phyloP scores from a whole-genome alignment of 2,113 vertebrate species.

The Perccottus glenii region DNA sequence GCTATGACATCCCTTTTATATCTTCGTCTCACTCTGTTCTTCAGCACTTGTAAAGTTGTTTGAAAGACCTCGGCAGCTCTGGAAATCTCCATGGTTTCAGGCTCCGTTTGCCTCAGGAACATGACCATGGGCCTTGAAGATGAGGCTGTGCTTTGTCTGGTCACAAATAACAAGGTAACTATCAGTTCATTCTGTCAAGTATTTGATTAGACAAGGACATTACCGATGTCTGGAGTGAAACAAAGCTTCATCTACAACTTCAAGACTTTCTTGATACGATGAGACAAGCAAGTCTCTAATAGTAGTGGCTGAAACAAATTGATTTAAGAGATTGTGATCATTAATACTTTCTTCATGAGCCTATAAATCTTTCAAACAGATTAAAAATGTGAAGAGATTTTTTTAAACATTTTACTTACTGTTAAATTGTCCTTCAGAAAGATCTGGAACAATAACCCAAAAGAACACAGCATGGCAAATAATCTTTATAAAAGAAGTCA shows the following conservation, averaged over 20 bases:
- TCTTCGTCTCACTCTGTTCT: constrained; percentile 58
- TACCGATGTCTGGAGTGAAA: constrained; percentile 70
- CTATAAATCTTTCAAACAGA: background rate
- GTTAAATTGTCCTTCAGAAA: constrained; percentile 35
- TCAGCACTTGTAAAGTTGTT: constrained; percentile 73
- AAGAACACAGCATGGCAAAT: constrained; percentile 11
- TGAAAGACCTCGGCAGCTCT: constrained; percentile 86
- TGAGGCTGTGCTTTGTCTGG: constrained; percentile 39
- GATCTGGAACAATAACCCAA: background rate
- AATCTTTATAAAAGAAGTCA: constrained; percentile 10
- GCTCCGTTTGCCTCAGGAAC: constrained; percentile 76
- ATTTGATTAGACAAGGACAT: background rate
- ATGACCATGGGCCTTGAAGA: constrained; percentile 66
- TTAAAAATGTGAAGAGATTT: no score
- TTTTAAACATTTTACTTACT: constrained; percentile 50
- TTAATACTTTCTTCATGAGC: background rate
- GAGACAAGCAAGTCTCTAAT: constrained; percentile 61
- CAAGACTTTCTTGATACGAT: constrained; percentile 66
- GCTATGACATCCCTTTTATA: constrained; percentile 52
- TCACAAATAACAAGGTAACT: constrained; percentile 9
- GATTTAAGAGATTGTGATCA: background rate
- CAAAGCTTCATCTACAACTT: constrained; percentile 59
- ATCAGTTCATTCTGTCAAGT: background rate
- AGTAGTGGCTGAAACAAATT: constrained; percentile 34
- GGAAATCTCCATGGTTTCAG: constrained; percentile 71